Evolutionary conservation across 2,113 vertebrate genomes (phyloP).

Genomic region (Carettochelys insculpta): DNA sequence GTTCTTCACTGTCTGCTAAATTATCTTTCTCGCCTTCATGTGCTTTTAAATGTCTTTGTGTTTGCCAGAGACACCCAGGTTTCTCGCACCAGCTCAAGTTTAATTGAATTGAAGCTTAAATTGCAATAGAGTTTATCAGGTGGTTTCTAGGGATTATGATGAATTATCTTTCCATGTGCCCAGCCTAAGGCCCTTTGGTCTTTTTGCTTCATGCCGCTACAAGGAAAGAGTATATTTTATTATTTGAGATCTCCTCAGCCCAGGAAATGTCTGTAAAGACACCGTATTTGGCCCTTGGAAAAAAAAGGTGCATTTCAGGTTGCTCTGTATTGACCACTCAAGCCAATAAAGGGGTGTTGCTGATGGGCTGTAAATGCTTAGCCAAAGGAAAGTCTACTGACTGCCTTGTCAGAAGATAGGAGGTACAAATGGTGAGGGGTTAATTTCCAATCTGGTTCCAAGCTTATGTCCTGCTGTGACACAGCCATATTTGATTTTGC

Average conservation of each 20-base stretch:
- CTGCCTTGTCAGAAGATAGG: background rate
- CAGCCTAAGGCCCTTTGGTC: background rate
- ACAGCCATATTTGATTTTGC: background rate
- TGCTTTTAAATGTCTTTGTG: background rate
- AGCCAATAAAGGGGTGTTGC: background rate
- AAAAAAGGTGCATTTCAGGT: background rate
- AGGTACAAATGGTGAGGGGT: background rate
- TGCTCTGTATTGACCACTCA: background rate
- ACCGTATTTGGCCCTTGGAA: background rate
- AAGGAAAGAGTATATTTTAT: background rate
- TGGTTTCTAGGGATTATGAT: background rate
- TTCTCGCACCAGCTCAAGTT: background rate
- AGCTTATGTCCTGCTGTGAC: background rate
- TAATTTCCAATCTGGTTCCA: background rate
- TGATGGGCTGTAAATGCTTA: background rate
- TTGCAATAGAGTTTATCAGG: background rate
- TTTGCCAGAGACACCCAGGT: background rate
- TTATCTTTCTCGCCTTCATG: background rate
- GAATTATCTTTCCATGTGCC: constrained; percentile 22
- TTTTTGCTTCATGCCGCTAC: background rate
- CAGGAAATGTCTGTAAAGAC: background rate
- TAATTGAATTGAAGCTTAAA: background rate
- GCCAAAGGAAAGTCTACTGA: background rate
- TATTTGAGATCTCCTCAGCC: constrained; percentile 10
- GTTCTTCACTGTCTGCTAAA: too few species aligned